phyloP scores from a whole-genome alignment of 2,888 invertebrate species.

The Stenoptilia bipunctidactyla region DNA sequence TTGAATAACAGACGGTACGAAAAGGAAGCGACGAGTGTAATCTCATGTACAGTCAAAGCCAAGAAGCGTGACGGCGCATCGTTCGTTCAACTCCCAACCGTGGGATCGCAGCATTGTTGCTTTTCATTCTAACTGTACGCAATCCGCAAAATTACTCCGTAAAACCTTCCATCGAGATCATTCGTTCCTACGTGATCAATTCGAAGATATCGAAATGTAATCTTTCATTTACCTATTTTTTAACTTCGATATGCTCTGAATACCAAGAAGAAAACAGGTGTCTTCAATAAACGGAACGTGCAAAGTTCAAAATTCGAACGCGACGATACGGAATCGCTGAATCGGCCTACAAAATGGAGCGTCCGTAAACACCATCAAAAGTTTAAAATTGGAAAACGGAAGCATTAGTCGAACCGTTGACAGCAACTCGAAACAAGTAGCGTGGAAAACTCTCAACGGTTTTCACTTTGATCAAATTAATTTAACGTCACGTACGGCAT shows the following conservation, averaged over 20 bases:
- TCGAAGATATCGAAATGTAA: conserved; percentile 5
- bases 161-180: conserved; percentile 22
- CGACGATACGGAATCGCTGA: conserved; percentile 14
- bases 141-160: conserved; percentile 39
- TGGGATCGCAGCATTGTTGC: conserved; percentile 52
- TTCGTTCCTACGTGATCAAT: conserved; percentile 6
- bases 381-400: conserved; percentile 63
- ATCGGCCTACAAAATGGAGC: conserved; percentile 36
- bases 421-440: conserved; percentile 54
- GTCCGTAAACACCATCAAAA: conserved; percentile 54
- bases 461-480: conserved; percentile 64
- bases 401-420: conserved; percentile 62
- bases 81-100: conserved; percentile 52
- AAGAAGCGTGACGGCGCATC: conserved; percentile 41
- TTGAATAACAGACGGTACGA: conserved; percentile 12
- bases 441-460: conserved; percentile 49
- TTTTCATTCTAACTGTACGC: conserved; percentile 48
- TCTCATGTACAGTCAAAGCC: conserved; percentile 29
- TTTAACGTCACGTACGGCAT: conserved; percentile 34
- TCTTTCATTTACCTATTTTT: too few relatives aligned
- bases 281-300: conserved; percentile 14
- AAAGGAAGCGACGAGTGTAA: conserved; percentile 26
- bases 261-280: conserved; percentile 18
- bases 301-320: conserved; percentile 3
- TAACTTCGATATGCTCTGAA: conserved; percentile 13